These are phyloP conservation scores for Caenorhabditis doughertyi DNA, from an alignment of 2,888 invertebrate genomes.

Conservation along the genomic window DNA sequence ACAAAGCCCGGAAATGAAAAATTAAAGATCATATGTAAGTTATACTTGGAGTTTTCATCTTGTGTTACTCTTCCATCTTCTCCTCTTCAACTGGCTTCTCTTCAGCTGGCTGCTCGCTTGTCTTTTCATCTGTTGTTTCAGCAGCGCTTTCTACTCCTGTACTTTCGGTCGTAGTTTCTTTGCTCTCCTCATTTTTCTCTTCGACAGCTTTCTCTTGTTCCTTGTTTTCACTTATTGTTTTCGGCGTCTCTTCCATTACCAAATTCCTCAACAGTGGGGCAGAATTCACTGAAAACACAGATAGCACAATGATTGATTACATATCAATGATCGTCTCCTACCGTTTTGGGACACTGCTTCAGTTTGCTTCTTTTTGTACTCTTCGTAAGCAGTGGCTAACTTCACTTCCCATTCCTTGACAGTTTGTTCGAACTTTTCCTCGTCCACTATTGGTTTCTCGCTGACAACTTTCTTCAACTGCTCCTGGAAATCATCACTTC, in stretches of 20 bases:
- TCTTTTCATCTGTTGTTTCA: neutral
- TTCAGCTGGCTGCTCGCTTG: neutral
- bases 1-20: conserved; percentile 10
- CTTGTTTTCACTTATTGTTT: neutral
- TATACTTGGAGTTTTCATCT: too few relatives aligned
- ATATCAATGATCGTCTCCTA: conserved; percentile 9
- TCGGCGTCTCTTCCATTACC: conserved; percentile 59
- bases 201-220: conserved; percentile 10
- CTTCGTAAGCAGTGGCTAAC: conserved; percentile 72
- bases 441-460: conserved; percentile 77
- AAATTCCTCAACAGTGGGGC: conserved; percentile 58
- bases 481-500: conserved; percentile 71
- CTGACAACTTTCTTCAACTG: conserved; percentile 75
- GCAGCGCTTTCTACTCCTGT: neutral
- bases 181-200: conserved; percentile 18
- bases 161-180: conserved; percentile 7
- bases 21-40: conserved; percentile 30
- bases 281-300: conserved; percentile 38
- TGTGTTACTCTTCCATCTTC: conserved; percentile 13
- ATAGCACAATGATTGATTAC: conserved; percentile 10
- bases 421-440: conserved; percentile 75
- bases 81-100: conserved; percentile 27
- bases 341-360: conserved; percentile 66
- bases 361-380: conserved; percentile 73
- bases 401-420: conserved; percentile 77